phyloP scores from a whole-genome alignment of 1,140 invertebrate genomes.

The Babylonia areolata region DNA sequence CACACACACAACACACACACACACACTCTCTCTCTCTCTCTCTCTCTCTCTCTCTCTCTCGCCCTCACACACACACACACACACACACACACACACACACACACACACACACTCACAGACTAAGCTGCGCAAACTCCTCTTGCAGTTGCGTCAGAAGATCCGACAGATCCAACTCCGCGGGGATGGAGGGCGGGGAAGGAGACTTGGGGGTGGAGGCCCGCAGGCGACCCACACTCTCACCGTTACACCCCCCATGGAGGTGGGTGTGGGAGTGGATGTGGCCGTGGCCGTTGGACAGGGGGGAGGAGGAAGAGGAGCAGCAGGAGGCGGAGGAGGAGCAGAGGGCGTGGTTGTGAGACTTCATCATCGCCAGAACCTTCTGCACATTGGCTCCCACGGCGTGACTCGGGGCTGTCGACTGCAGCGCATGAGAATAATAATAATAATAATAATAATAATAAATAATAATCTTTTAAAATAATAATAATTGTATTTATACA shows the following conservation, averaged over 20 bases:
- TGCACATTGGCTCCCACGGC: slow-evolving; percentile 75
- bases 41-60: too few relatives aligned
- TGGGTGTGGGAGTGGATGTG: neutral
- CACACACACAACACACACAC: neutral
- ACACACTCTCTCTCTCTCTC: too few relatives aligned
- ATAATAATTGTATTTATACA: too few relatives aligned
- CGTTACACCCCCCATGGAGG: slow-evolving; percentile 8
- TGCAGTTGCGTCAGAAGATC: slow-evolving; percentile 72
- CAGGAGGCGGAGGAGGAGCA: slow-evolving; percentile 58
- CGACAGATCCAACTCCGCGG: slow-evolving; percentile 62
- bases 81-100: neutral
- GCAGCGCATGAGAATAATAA: too few relatives aligned
- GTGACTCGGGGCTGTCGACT: slow-evolving; percentile 74
- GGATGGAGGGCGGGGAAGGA: slow-evolving; percentile 27
- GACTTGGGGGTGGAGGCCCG: slow-evolving; percentile 39
- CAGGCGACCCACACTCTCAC: slow-evolving; percentile 19
- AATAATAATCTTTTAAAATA: too few relatives aligned
- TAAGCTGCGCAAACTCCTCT: slow-evolving; percentile 73
- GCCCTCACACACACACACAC: neutral
- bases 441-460: too few relatives aligned
- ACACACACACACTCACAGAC: slow-evolving; percentile 61
- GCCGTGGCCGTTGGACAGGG: slow-evolving; percentile 28
- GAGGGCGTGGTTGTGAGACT: slow-evolving; percentile 71
- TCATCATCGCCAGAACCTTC: slow-evolving; percentile 74
- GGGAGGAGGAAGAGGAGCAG: too few relatives aligned